phyloP scores from a whole-genome alignment of 1,140 invertebrate species.

The Philaenus spumarius region DNA sequence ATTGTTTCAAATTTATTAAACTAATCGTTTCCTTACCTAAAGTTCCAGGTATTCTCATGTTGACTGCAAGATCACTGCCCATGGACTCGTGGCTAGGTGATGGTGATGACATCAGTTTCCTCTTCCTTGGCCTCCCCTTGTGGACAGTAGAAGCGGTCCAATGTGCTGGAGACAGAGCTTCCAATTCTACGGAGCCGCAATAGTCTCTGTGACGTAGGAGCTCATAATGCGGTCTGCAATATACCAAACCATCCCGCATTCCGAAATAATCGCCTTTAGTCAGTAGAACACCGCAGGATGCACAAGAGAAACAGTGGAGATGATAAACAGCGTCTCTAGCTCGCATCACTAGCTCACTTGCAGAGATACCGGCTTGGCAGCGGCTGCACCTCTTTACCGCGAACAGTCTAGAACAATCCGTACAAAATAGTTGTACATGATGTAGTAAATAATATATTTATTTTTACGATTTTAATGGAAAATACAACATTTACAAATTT shows the following conservation, averaged over 20 bases:
- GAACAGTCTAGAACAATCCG: conserved; percentile 53
- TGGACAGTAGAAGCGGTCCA: conserved; percentile 49
- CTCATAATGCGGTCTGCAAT: conserved; percentile 58
- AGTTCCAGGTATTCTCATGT: conserved; percentile 60
- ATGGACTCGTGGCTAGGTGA: conserved; percentile 34
- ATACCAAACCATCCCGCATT: conserved; percentile 48
- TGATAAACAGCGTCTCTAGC: conserved; percentile 85
- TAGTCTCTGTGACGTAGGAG: conserved; percentile 39
- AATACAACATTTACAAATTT: no score
- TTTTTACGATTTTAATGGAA: no score
- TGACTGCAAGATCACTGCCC: conserved; percentile 50
- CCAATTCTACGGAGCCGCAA: conserved; percentile 31
- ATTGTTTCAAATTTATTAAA: no score
- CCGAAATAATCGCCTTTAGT: conserved; percentile 87
- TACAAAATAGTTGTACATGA: no score
- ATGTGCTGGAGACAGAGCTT: conserved; percentile 49
- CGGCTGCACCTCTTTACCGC: conserved; percentile 75
- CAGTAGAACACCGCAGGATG: conserved; percentile 67
- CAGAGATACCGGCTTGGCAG: conserved; percentile 74
- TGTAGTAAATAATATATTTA: no score
- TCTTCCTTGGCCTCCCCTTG: conserved; percentile 78
- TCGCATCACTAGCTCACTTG: conserved; percentile 89
- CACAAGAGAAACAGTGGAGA: conserved; percentile 84
- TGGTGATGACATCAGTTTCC: conserved; percentile 52
- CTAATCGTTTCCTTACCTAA: conserved; percentile 52